Percentiles rank a stretch among this genome's conserved stretches.
phyloP scores from a whole-genome alignment of 2,113 vertebrate genomes.

The Oncorhynchus nerka region DNA sequence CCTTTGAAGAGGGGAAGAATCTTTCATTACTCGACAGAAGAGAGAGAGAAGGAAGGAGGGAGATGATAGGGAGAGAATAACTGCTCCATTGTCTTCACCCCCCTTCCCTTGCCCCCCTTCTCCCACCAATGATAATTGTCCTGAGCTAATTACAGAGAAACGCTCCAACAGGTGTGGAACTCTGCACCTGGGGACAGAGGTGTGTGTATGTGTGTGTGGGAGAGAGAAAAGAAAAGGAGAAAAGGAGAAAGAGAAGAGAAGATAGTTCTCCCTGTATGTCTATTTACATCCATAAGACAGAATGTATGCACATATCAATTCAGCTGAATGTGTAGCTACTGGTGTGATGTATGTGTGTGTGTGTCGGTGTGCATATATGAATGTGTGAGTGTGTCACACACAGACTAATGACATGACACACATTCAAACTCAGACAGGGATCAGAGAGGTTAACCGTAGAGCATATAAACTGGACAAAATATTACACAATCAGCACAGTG shows the following conservation, averaged over 20 bases:
- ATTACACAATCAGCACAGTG: constrained; percentile 47
- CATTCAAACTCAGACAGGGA: constrained; percentile 41
- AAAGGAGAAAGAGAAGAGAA: constrained; percentile 26
- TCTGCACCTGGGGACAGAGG: constrained; percentile 69
- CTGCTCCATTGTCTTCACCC: constrained; percentile 70
- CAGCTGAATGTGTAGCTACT: neutral
- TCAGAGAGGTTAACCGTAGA: constrained; percentile 22
- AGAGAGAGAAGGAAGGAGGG: constrained; percentile 53
- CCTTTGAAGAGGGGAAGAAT: constrained; percentile 78
- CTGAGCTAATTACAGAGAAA: constrained; percentile 75
- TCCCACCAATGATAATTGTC: constrained; percentile 59
- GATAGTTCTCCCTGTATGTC: constrained; percentile 40
- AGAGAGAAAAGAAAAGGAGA: neutral
- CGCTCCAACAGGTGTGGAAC: constrained; percentile 71
- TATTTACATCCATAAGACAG: constrained; percentile 19
- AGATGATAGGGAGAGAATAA: constrained; percentile 75
- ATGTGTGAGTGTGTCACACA: neutral
- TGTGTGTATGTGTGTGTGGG: constrained; percentile 14
- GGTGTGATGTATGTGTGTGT: neutral
- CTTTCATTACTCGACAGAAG: constrained; percentile 78
- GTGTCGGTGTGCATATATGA: neutral
- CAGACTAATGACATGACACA: constrained; percentile 27
- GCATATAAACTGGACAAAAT: constrained; percentile 23
- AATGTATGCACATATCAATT: neutral
- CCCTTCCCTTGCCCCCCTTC: constrained; percentile 9